phyloP scores from a whole-genome alignment of 1,140 invertebrate species.

The Adoxophyes honmai region DNA sequence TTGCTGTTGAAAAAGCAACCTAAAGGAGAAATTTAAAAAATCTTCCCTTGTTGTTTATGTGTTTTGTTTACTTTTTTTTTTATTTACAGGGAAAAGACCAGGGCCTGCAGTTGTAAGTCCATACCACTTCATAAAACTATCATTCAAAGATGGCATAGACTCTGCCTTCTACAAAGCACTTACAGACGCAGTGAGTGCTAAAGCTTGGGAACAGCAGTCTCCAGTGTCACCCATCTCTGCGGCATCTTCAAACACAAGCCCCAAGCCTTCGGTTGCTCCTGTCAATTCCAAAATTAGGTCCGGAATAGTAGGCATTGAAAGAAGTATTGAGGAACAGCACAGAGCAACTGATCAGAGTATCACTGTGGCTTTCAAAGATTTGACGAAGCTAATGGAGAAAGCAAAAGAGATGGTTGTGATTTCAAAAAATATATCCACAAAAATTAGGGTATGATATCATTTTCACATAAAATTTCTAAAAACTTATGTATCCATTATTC shows the following conservation, averaged over 20 bases:
- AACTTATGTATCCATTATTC: too few species aligned
- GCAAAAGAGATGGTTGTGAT: constrained; percentile 98
- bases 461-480: background rate
- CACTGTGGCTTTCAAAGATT: constrained; percentile 95
- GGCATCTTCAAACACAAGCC: constrained; percentile 31
- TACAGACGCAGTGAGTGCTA: constrained; percentile 79
- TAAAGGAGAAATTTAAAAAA: constrained; percentile 1
- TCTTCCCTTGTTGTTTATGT: too few species aligned
- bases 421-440: constrained; percentile 94
- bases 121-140: constrained; percentile 89
- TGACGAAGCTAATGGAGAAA: constrained; percentile 95
- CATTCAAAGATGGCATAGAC: constrained; percentile 91
- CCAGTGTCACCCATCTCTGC: constrained; percentile 38
- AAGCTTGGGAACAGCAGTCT: constrained; percentile 79
- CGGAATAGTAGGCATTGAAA: constrained; percentile 97
- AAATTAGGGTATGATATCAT: constrained; percentile 83
- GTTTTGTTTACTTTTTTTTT: constrained; percentile 1
- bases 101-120: constrained; percentile 86
- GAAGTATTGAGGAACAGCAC: constrained; percentile 92
- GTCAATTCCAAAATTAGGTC: constrained; percentile 84
- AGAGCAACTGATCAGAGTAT: constrained; percentile 95
- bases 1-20: constrained; percentile 12
- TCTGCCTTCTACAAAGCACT: constrained; percentile 82
- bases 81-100: constrained; percentile 80
- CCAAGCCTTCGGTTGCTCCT: constrained; percentile 43